Evolutionary conservation across 2,113 vertebrate species (phyloP).

Genomic region (Tragelaphus buxtoni): DNA sequence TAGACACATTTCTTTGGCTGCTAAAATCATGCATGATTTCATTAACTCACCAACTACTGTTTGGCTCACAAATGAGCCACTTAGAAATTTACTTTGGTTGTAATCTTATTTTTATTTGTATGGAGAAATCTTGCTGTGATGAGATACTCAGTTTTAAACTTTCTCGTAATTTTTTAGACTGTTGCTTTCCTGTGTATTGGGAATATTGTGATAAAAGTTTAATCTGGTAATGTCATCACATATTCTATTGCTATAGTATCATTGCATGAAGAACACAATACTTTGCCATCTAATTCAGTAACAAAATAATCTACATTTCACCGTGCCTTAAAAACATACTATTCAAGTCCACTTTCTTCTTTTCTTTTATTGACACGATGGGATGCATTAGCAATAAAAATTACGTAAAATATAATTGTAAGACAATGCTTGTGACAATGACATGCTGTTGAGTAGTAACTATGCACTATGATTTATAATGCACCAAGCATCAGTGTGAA

Average conservation of each 20-base stretch:
- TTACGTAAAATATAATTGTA: not conserved
- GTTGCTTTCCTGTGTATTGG: not conserved
- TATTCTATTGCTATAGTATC: not conserved
- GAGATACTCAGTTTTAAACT: not conserved
- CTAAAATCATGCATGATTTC: not conserved
- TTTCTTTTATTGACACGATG: not conserved
- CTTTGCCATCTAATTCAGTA: not conserved
- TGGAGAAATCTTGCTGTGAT: not conserved
- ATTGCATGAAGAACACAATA: not conserved
- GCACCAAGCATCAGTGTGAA: not conserved
- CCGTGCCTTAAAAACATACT: not conserved
- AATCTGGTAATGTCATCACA: not conserved
- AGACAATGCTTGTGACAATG: not conserved
- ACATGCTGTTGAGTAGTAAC: not conserved
- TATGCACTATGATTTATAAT: not conserved
- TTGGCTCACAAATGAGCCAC: not conserved
- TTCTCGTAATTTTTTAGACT: not conserved
- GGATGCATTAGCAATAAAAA: not conserved
- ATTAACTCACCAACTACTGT: not conserved
- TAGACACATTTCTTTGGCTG: not conserved
- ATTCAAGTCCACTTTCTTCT: not conserved
- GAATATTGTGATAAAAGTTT: not conserved
- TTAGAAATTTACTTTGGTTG: not conserved
- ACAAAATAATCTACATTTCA: not conserved
- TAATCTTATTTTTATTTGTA: not conserved